Evolutionary conservation across 2,113 vertebrate genomes (phyloP).

Genomic region (Hyla sarda): DNA sequence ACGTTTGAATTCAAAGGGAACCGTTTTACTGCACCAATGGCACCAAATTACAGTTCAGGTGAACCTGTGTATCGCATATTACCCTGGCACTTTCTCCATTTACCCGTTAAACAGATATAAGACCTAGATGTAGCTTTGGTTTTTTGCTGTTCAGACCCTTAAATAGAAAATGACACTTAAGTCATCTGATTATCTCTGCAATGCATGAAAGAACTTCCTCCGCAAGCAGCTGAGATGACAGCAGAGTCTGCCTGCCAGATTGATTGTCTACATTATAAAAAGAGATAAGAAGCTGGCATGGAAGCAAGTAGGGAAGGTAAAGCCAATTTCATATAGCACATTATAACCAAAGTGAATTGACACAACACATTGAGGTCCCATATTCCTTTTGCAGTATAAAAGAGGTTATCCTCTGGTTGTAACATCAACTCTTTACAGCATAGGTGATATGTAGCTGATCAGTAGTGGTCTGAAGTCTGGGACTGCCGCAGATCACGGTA

Average conservation of each 20-base stretch:
- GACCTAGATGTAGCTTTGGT: conserved; percentile 23
- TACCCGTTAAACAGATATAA: neutral
- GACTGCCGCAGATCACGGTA: no score
- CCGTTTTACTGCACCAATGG: neutral
- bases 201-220: conserved; percentile 35
- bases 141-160: conserved; percentile 44
- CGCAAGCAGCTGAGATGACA: conserved; percentile 32
- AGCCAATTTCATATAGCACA: conserved; percentile 4
- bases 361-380: neutral
- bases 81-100: conserved; percentile 2
- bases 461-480: no score
- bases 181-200: conserved; percentile 48
- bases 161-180: conserved; percentile 55
- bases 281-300: conserved; percentile 29
- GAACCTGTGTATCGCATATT: neutral
- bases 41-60: neutral
- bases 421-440: no score
- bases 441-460: no score
- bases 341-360: neutral
- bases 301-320: conserved; percentile 4
- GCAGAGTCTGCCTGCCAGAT: conserved; percentile 47
- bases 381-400: neutral
- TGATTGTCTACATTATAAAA: conserved; percentile 37
- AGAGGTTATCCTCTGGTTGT: no score
- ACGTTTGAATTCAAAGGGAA: neutral